Percentiles rank a stretch among this genome's conserved stretches.
These are phyloP conservation scores for Drosophila subquinaria DNA, from an alignment of 2,888 invertebrate species.

Conservation along the genomic window DNA sequence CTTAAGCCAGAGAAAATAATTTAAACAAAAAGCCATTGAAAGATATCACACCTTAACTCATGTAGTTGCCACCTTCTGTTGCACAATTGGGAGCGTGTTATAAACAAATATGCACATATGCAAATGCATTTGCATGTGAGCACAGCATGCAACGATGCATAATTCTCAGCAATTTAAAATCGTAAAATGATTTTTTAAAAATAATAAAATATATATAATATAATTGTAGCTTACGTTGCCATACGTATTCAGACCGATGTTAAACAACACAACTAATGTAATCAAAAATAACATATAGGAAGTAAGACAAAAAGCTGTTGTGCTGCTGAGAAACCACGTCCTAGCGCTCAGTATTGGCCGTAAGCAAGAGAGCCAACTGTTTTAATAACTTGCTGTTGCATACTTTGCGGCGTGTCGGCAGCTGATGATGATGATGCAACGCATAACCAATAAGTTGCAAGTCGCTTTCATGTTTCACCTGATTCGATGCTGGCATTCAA, in stretches of 20 bases:
- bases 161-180: constrained; percentile 4
- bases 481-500: background rate
- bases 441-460: background rate
- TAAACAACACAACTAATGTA: background rate
- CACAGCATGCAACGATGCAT: constrained; percentile 11
- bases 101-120: background rate
- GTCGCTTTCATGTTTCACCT: background rate
- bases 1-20: constrained; percentile 11
- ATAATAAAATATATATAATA: background rate
- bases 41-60: constrained; percentile 7
- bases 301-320: background rate
- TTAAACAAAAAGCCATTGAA: constrained; percentile 6
- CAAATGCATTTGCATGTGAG: background rate
- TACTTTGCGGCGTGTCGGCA: background rate
- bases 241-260: background rate
- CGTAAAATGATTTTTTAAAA: background rate
- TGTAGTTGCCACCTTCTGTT: constrained; percentile 4
- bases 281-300: background rate
- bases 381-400: constrained; percentile 4
- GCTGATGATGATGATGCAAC: background rate
- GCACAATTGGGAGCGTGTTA: background rate
- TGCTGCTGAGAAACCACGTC: background rate
- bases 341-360: background rate
- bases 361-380: background rate
- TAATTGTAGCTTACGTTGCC: background rate